Percentiles rank a stretch among this genome's conserved stretches.
phyloP scores from a whole-genome alignment of 2,888 invertebrate species.

The Cosmia trapezina region DNA sequence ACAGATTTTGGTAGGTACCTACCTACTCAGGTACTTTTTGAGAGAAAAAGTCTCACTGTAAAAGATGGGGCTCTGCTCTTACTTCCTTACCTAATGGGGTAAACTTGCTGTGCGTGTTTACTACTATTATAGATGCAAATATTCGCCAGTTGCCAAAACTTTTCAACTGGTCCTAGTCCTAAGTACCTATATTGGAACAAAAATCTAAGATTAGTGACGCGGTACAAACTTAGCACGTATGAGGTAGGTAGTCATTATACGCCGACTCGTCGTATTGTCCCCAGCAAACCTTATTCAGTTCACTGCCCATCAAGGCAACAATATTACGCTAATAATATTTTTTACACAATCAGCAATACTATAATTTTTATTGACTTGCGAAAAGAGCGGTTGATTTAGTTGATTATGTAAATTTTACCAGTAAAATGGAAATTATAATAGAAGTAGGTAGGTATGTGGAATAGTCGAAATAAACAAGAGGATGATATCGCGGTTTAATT shows the following conservation, averaged over 20 bases:
- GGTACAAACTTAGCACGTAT: conserved; percentile 15
- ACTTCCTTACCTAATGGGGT: neutral
- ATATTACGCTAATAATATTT: conserved; percentile 49
- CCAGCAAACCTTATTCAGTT: conserved; percentile 56
- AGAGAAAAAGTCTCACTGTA: neutral
- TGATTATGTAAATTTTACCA: neutral
- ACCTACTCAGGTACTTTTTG: neutral
- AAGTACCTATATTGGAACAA: too few species aligned
- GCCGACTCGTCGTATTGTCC: conserved; percentile 27
- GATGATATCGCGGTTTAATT: neutral
- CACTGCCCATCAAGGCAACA: conserved; percentile 66
- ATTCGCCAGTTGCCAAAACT: neutral
- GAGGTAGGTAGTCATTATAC: conserved; percentile 23
- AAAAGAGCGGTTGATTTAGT: neutral
- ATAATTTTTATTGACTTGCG: neutral
- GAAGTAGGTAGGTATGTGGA: neutral
- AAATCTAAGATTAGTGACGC: neutral
- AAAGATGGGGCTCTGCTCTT: neutral
- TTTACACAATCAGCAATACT: conserved; percentile 31
- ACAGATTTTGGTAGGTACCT: neutral
- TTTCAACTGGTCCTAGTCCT: neutral
- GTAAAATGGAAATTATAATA: conserved; percentile 2
- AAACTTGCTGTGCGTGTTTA: neutral
- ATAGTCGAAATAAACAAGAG: neutral
- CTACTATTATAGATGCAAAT: neutral